Evolutionary conservation across 2,797 vertebrate genomes (phyloP).

Genomic region (Pelochelys cantorii): DNA sequence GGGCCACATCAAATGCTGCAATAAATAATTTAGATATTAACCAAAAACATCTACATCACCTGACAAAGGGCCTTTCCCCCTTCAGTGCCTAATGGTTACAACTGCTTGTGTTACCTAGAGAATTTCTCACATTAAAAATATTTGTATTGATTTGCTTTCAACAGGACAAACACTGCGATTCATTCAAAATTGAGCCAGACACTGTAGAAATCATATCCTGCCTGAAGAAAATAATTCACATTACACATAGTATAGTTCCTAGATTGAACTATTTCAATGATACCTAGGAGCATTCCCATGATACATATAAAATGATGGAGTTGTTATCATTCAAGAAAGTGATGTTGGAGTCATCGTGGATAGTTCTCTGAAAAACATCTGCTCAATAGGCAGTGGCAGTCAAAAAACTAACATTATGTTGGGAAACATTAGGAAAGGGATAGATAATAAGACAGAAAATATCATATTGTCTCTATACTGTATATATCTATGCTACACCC

Average conservation of each 20-base stretch:
- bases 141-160: background rate
- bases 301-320: too few species aligned
- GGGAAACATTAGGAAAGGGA: too few species aligned
- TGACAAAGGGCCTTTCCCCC: background rate
- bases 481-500: too few species aligned
- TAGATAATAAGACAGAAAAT: too few species aligned
- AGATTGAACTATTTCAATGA: background rate
- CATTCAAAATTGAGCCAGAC: background rate
- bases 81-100: background rate
- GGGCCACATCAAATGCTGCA: slow-evolving; percentile 1
- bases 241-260: background rate
- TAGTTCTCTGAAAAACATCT: too few species aligned
- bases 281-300: background rate
- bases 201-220: background rate
- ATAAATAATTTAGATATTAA: slow-evolving; percentile 16
- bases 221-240: background rate
- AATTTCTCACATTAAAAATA: background rate
- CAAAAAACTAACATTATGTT: too few species aligned
- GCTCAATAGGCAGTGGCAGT: too few species aligned
- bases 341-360: too few species aligned
- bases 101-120: background rate
- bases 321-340: too few species aligned
- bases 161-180: background rate
- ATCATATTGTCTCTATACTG: too few species aligned
- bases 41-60: background rate